Evolutionary conservation across 30 jellyfish, hydroid and myxozoan species (phyloP).

Genomic region (Aurelia aurita): DNA sequence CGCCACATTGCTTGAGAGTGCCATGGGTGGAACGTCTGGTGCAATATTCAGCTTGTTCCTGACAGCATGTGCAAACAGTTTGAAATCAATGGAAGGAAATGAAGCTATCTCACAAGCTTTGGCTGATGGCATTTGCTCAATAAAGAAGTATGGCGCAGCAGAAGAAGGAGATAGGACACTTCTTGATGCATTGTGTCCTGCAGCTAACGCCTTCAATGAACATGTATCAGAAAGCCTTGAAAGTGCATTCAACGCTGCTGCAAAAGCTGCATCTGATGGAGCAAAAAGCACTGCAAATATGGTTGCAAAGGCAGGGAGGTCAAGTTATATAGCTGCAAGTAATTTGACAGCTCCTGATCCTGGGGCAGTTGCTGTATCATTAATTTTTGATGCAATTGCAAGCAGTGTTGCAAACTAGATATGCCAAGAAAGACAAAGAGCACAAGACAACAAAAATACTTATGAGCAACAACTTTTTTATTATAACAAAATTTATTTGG

Average conservation of each 20-base stretch:
- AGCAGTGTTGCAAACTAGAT: background rate
- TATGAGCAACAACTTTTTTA: too few relatives aligned
- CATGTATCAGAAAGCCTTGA: conserved; percentile 3
- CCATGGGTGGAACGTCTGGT: conserved; percentile 99
- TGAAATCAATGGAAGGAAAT: conserved; percentile 7
- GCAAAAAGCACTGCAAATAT: conserved; percentile 68
- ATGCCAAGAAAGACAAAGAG: too few relatives aligned
- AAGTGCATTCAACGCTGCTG: conserved; percentile 22
- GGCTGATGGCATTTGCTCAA: conserved; percentile 54
- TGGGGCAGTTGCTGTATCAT: conserved; percentile 94
- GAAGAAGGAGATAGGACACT: conserved; percentile 98
- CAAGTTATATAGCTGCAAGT: conserved; percentile 78
- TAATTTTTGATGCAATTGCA: conserved; percentile 81
- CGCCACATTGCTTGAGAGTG: conserved; percentile 66
- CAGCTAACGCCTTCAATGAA: conserved; percentile 40
- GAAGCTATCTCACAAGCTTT: conserved; percentile 29
- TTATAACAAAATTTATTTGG: too few relatives aligned
- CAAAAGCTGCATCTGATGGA: conserved; percentile 82
- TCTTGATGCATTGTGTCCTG: conserved; percentile 88
- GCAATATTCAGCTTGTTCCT: conserved; percentile 79
- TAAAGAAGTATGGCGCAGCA: conserved; percentile 93
- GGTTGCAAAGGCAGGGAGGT: conserved; percentile 95
- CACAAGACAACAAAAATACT: too few relatives aligned
- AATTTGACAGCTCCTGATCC: conserved; percentile 91
- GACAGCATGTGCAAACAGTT: conserved; percentile 44